Conservation (phyloP, 2,113 vertebrate species). For the Xiphias gladius region DNA sequence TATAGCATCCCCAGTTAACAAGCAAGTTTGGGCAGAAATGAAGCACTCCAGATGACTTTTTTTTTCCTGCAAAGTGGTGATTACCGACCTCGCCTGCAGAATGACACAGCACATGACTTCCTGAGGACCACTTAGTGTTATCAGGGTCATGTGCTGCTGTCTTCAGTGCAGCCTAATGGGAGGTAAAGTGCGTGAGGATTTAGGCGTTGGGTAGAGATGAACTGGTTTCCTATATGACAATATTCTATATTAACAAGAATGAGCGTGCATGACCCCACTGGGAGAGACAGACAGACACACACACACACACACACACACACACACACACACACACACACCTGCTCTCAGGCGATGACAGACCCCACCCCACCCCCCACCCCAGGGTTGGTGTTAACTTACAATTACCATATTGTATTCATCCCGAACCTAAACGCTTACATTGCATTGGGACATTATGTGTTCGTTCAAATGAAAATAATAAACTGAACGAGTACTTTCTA, state of each 20-base stretch:
- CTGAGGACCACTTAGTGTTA: background rate
- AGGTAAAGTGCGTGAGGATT: background rate
- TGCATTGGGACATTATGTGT: too few relatives aligned
- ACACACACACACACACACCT: conserved; percentile 8
- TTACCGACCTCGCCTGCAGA: conserved; percentile 5
- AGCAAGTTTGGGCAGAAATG: background rate
- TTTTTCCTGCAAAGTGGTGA: background rate
- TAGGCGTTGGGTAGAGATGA: background rate
- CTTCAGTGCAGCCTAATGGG: background rate
- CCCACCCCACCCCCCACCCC: background rate
- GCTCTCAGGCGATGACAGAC: conserved; percentile 9
- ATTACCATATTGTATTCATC: background rate
- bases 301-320: background rate
- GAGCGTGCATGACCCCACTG: background rate
- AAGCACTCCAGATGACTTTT: background rate
- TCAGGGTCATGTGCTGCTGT: conserved; percentile 30
- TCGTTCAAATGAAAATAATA: too few relatives aligned
- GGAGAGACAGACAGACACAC: background rate
- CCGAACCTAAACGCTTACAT: too few relatives aligned
- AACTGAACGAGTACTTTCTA: too few relatives aligned
- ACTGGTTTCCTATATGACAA: too few relatives aligned
- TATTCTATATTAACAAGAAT: conserved; percentile 9
- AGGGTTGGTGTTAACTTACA: background rate
- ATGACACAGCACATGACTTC: conserved; percentile 53
- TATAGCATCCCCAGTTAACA: background rate